These are phyloP conservation scores for Dynastes grantii DNA, from an alignment of 2,888 invertebrate species.

Conservation along the genomic window DNA sequence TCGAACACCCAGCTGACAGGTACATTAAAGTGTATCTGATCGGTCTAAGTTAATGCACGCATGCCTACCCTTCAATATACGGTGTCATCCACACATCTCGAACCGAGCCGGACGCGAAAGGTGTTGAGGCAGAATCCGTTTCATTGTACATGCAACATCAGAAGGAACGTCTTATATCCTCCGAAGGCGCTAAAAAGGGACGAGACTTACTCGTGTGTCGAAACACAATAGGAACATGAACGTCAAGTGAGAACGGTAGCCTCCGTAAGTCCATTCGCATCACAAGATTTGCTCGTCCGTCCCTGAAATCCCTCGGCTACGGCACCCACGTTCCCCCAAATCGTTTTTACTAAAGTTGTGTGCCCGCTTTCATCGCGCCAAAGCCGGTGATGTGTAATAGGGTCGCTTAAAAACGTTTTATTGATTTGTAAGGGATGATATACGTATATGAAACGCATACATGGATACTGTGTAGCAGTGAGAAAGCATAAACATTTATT, in stretches of 20 bases:
- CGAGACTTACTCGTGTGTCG: slow-evolving; percentile 34
- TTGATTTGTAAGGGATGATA: slow-evolving; percentile 17
- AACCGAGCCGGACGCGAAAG: slow-evolving; percentile 20
- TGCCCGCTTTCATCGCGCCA: slow-evolving; percentile 4
- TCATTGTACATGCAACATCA: slow-evolving; percentile 23
- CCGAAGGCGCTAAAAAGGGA: slow-evolving; percentile 17
- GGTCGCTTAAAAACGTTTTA: not conserved
- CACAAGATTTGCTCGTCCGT: slow-evolving; percentile 54
- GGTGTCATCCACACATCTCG: slow-evolving; percentile 48
- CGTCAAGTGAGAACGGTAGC: slow-evolving; percentile 58
- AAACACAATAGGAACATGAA: slow-evolving; percentile 50
- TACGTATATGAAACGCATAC: too few species aligned
- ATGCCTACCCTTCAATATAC: slow-evolving; percentile 55
- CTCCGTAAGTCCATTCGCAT: slow-evolving; percentile 54
- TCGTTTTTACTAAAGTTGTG: slow-evolving; percentile 5
- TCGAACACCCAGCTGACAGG: slow-evolving; percentile 58
- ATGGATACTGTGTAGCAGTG: too few species aligned
- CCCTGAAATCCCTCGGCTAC: slow-evolving; percentile 53
- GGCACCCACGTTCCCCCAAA: slow-evolving; percentile 30
- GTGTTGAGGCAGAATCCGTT: slow-evolving; percentile 47
- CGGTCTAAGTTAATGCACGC: slow-evolving; percentile 57
- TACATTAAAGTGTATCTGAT: slow-evolving; percentile 59
- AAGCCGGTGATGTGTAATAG: not conserved
- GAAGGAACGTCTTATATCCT: not conserved
- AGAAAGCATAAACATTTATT: too few species aligned